Evolutionary conservation across 2,113 vertebrate species (phyloP).

Genomic region (Caracal caracal): DNA sequence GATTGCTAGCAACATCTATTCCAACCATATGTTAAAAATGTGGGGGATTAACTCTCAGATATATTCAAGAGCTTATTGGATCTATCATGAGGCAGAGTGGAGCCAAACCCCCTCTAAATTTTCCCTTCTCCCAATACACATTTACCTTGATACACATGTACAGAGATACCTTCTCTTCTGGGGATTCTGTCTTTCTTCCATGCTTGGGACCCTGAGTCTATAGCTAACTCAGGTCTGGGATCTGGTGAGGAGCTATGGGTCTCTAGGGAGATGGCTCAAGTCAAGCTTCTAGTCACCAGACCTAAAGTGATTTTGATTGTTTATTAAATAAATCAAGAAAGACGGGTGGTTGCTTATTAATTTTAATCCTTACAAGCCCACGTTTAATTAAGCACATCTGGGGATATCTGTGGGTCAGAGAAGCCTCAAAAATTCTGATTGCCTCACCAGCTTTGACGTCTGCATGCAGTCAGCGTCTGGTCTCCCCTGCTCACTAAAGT

Average conservation of each 20-base stretch:
- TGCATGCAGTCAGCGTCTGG: not conserved
- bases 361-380: not conserved
- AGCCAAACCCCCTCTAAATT: not conserved
- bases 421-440: not conserved
- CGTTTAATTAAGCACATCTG: not conserved
- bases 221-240: not conserved
- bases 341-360: not conserved
- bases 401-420: not conserved
- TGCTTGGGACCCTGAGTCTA: not conserved
- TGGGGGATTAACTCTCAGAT: not conserved
- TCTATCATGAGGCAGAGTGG: not conserved
- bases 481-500: not conserved
- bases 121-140: not conserved
- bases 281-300: not conserved
- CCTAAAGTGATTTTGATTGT: not conserved
- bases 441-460: not conserved
- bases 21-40: not conserved
- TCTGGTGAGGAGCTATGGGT: not conserved
- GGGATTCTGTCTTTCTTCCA: not conserved
- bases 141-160: not conserved
- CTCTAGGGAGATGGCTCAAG: not conserved
- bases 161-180: not conserved
- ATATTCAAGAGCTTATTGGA: not conserved
- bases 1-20: not conserved
- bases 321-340: conserved; percentile 38